phyloP scores from a whole-genome alignment of 2,113 vertebrate genomes.

The Aramus guarauna region DNA sequence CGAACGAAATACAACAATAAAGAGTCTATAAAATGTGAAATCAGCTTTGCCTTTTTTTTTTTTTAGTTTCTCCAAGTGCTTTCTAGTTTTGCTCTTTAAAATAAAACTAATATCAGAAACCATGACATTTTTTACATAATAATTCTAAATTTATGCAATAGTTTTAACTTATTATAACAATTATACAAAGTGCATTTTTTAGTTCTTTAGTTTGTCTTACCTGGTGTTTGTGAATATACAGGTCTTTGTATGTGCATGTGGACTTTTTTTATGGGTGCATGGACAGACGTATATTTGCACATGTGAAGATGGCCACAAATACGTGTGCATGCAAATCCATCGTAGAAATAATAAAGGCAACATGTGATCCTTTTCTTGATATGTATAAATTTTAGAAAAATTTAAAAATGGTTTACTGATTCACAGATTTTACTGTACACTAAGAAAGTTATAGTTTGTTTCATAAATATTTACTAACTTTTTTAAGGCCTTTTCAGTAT shows the following conservation, averaged over 20 bases:
- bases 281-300: background rate
- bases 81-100: background rate
- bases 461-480: conserved; percentile 24
- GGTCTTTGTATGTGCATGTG: background rate
- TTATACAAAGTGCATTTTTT: background rate
- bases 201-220: background rate
- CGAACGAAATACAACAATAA: background rate
- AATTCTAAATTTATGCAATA: background rate
- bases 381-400: background rate
- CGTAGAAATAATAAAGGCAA: background rate
- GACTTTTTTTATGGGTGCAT: background rate
- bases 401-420: background rate
- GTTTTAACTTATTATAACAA: background rate
- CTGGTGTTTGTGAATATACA: background rate
- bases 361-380: background rate
- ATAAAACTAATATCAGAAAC: background rate
- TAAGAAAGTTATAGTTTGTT: background rate
- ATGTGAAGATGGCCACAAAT: background rate
- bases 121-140: background rate
- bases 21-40: background rate
- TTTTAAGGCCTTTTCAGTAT: background rate
- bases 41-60: background rate
- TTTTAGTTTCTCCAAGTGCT: background rate
- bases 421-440: background rate
- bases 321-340: background rate